phyloP scores from a whole-genome alignment of 2,888 invertebrate genomes.

The Euplexia lucipara region DNA sequence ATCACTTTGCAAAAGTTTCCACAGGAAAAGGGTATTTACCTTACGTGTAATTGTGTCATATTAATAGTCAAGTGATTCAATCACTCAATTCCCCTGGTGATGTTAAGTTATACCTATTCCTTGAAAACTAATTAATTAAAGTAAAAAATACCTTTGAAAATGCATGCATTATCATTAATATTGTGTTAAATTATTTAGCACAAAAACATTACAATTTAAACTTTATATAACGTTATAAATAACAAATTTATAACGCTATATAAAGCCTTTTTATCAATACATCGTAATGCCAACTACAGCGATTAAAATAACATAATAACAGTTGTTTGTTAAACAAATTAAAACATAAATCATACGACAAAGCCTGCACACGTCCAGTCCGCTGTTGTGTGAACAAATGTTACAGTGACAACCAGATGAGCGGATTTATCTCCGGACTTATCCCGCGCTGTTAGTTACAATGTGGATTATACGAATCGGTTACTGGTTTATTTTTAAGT shows the following conservation, averaged over 20 bases:
- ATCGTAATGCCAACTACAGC: constrained; percentile 5
- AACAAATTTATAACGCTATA: too few species aligned
- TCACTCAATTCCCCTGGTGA: too few species aligned
- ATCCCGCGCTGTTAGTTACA: neutral
- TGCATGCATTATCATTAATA: too few species aligned
- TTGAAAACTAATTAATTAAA: too few species aligned
- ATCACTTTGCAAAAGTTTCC: too few species aligned
- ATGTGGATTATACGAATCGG: constrained; percentile 8
- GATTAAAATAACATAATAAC: constrained; percentile 20
- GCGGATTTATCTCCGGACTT: constrained; percentile 11
- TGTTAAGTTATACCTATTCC: too few species aligned
- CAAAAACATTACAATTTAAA: neutral
- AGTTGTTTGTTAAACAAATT: constrained; percentile 32
- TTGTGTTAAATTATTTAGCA: neutral
- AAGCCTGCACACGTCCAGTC: neutral
- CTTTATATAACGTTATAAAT: neutral
- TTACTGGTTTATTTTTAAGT: constrained; percentile 14
- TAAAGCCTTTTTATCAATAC: neutral
- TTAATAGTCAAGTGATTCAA: too few species aligned
- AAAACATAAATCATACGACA: constrained; percentile 34
- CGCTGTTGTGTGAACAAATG: neutral
- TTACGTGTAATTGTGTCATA: too few species aligned
- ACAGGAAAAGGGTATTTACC: too few species aligned
- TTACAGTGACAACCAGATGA: constrained; percentile 3
- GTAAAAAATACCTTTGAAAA: too few species aligned